These are phyloP conservation scores for Discoglossus pictus DNA, from an alignment of 2,797 vertebrate genomes.

Conservation along the genomic window DNA sequence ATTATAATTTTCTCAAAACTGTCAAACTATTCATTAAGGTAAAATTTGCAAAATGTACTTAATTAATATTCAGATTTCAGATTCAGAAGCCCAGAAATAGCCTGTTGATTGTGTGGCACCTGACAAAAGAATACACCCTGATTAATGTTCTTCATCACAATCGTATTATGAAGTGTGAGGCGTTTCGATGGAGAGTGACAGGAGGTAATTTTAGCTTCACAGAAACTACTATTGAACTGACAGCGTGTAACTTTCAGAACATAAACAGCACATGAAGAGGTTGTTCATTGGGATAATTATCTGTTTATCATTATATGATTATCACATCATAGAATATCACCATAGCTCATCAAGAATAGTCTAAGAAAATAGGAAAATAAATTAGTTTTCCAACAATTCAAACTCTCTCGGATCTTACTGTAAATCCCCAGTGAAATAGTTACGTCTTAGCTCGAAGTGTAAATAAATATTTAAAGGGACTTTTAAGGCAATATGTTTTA, in stretches of 20 bases:
- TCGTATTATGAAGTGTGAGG: constrained; percentile 28
- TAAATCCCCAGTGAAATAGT: too few species aligned
- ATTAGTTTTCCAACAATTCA: too few species aligned
- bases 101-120: constrained; percentile 29
- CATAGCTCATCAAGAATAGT: too few species aligned
- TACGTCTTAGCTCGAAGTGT: too few species aligned
- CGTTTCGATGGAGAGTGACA: constrained; percentile 41
- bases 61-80: constrained; percentile 33
- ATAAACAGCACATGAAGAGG: constrained; percentile 15
- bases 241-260: constrained; percentile 28
- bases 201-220: constrained; percentile 41
- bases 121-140: constrained; percentile 41
- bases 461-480: too few species aligned
- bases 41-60: constrained; percentile 25
- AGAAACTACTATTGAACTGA: constrained; percentile 32
- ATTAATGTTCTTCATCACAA: constrained; percentile 42
- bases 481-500: too few species aligned
- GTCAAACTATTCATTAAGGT: constrained; percentile 25
- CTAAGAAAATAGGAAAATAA: too few species aligned
- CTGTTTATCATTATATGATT: constrained; percentile 35
- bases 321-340: too few species aligned
- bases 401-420: too few species aligned
- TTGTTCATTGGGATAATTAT: constrained; percentile 34
- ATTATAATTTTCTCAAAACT: constrained; percentile 5
- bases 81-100: constrained; percentile 23